Base-by-base conservation (phyloP, 1,140 invertebrate genomes). In the Triops cancriformis region DNA sequence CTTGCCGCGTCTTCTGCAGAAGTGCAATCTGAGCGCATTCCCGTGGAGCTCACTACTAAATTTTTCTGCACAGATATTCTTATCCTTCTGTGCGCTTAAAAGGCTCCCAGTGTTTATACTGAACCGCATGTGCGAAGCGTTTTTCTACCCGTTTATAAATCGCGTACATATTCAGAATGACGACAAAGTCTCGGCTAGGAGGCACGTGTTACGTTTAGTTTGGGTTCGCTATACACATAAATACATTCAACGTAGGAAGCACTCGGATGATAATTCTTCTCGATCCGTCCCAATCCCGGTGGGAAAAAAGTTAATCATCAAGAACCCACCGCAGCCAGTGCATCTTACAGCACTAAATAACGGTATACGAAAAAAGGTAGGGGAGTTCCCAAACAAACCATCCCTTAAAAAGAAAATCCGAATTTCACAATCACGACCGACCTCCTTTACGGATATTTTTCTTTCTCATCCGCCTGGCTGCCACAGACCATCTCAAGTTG, bases 391-490 rank as follows among this genome's bases (percentile, higher is more conserved):
- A 64, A 64, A 64, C 23, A 64, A 64, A 64, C 51, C 51, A 64
- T 64, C 51, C 51, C 51, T 23, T 64, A 64, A 64, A 64, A 64
- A 64, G 51, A 64, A 64, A 64, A 64, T 23, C 51, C 51, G 51
- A 64, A 18, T 64, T 64, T 64, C 51, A 64, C 51, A 64, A 64
- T 64, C 51, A 64, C n/a, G 51, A 64, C 51, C 51, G 51, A 64
- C 51, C 51, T 64, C 51, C 51, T 64, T 64, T 64, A 64, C 51
- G 51, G 51, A 64, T 64, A 64, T 18, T 64, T 64, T 64, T 64
- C 51, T 64, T 64, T 64, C 51, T 64, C 51, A 23, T 14, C 51
- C 23, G 51, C 51, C 51, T 64, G 51, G n/a, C 51, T 64, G 18
- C 51, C n/a, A 64, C 23, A 64, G 51, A 64, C 51, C 51, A 18